These are phyloP conservation scores for Troides helena DNA, from an alignment of 2,888 invertebrate species.

Conservation along the genomic window DNA sequence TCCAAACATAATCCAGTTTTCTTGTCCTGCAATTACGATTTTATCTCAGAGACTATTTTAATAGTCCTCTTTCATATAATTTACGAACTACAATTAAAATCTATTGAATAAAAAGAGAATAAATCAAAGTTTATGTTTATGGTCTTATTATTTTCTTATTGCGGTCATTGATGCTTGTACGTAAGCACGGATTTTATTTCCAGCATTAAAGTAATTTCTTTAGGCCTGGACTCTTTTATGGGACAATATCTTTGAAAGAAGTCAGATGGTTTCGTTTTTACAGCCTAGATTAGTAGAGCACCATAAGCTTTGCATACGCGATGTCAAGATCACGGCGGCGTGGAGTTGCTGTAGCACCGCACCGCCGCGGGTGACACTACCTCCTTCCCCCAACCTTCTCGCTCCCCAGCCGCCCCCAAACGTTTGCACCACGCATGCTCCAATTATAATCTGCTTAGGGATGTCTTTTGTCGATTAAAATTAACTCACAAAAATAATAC, in stretches of 20 bases:
- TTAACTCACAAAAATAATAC: slow-evolving; percentile 14
- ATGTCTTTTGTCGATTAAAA: slow-evolving; percentile 74
- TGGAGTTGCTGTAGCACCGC: slow-evolving; percentile 47
- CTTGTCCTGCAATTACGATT: slow-evolving; percentile 4
- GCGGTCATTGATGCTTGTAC: slow-evolving; percentile 16
- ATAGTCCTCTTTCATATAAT: slow-evolving; percentile 3
- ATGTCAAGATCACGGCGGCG: slow-evolving; percentile 76
- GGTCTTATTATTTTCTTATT: slow-evolving; percentile 24
- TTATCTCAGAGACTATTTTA: slow-evolving; percentile 10
- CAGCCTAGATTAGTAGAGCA: slow-evolving; percentile 51
- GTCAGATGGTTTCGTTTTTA: slow-evolving; percentile 25
- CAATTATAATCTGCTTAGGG: slow-evolving; percentile 80
- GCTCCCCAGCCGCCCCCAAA: slow-evolving; percentile 68
- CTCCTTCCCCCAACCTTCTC: slow-evolving; percentile 39
- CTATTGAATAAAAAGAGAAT: slow-evolving; percentile 6
- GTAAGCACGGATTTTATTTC: slow-evolving; percentile 23
- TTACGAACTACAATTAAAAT: slow-evolving; percentile 7
- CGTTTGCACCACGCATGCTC: slow-evolving; percentile 78
- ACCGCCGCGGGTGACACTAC: slow-evolving; percentile 57
- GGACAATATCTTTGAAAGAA: slow-evolving; percentile 23
- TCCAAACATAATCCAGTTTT: not conserved
- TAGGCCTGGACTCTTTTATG: slow-evolving; percentile 25
- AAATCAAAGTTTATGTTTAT: slow-evolving; percentile 25
- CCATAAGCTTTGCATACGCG: slow-evolving; percentile 67
- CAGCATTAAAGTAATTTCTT: slow-evolving; percentile 21